These are phyloP conservation scores for Passerina amoena DNA, from an alignment of 2,113 vertebrate genomes.

Conservation along the genomic window DNA sequence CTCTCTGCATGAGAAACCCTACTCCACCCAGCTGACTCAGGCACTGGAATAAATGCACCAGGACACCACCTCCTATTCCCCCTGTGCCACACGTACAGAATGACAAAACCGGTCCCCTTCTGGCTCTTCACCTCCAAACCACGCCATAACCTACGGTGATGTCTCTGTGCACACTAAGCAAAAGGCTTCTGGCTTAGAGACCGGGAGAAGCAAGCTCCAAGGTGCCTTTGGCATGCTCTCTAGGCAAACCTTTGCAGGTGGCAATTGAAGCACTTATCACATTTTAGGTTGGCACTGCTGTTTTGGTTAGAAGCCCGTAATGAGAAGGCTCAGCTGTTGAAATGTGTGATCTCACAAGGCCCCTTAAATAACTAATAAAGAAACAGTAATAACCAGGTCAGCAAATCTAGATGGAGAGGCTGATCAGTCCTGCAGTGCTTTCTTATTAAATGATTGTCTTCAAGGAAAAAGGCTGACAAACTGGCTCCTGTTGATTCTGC, in stretches of 20 bases:
- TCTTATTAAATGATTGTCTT: neutral
- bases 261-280: neutral
- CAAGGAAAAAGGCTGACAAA: neutral
- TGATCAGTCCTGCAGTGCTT: neutral
- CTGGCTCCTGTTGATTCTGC: neutral
- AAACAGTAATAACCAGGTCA: neutral
- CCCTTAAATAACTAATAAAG: neutral
- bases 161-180: neutral
- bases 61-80: neutral
- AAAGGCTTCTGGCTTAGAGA: neutral
- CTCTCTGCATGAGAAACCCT: neutral
- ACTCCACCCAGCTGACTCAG: neutral
- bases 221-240: neutral
- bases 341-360: neutral
- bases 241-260: neutral
- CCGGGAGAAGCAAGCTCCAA: neutral
- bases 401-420: neutral
- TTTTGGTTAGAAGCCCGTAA: neutral
- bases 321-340: neutral
- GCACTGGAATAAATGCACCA: neutral
- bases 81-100: neutral
- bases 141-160: fast-evolving
- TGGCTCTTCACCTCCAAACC: neutral
- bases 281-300: neutral
- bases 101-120: neutral